Evolutionary conservation across 2,113 vertebrate species (phyloP).

Genomic region (Delphinapterus leucas): DNA sequence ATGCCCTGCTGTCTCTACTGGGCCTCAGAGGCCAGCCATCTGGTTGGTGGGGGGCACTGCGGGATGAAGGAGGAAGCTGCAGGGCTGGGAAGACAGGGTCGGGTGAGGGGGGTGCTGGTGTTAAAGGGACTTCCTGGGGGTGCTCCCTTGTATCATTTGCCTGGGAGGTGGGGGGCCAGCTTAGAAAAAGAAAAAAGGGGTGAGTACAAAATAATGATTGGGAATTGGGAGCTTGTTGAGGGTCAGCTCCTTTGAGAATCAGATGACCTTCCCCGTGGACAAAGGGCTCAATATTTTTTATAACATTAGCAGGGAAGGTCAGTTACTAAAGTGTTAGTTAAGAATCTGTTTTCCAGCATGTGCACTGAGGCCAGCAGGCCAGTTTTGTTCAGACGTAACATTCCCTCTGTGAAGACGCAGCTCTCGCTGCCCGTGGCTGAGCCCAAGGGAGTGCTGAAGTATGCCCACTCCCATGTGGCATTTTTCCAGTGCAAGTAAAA

Average conservation of each 20-base stretch:
- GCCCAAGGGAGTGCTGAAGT: background rate
- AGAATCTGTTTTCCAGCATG: background rate
- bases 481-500: background rate
- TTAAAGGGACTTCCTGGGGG: background rate
- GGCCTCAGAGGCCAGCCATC: conserved; percentile 60
- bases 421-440: background rate
- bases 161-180: background rate
- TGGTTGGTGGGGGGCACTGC: conserved; percentile 19
- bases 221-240: background rate
- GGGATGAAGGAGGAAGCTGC: background rate
- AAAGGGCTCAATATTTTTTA: background rate
- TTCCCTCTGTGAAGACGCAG: background rate
- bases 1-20: background rate
- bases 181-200: background rate
- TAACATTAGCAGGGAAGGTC: background rate
- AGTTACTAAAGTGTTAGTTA: background rate
- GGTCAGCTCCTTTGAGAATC: background rate
- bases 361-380: background rate
- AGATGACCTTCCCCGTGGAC: background rate
- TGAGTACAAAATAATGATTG: background rate
- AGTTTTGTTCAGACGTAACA: background rate
- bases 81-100: background rate
- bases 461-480: background rate
- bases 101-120: background rate
- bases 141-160: background rate